Evolutionary conservation across 2,113 vertebrate genomes (phyloP).

Genomic region (Pituophis catenifer): DNA sequence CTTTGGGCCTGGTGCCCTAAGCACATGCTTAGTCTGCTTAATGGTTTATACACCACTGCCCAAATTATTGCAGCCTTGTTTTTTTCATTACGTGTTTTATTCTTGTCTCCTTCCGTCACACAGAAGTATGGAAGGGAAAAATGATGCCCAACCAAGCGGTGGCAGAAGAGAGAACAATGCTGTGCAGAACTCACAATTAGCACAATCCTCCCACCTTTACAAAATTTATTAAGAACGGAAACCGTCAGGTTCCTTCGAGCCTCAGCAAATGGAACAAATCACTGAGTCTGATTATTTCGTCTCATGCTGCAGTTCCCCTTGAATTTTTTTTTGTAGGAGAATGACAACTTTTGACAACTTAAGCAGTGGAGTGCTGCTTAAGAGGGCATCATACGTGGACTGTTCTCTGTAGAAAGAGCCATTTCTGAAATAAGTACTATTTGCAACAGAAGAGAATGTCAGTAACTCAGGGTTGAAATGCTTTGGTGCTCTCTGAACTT

Average conservation of each 20-base stretch:
- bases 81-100: background rate
- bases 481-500: background rate
- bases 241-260: background rate
- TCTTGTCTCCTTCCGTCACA: background rate
- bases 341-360: background rate
- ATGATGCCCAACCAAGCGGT: background rate
- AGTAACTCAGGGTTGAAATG: background rate
- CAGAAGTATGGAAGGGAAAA: background rate
- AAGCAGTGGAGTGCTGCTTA: background rate
- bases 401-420: background rate
- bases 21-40: too few relatives aligned
- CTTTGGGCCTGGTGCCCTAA: too few relatives aligned
- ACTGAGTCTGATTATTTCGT: background rate
- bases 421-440: background rate
- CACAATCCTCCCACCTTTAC: background rate
- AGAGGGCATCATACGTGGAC: background rate
- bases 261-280: background rate
- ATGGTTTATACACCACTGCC: background rate
- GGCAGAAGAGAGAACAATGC: background rate
- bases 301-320: background rate
- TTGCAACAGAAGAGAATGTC: background rate
- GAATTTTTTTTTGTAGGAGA: background rate
- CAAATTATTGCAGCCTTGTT: background rate
- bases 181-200: background rate
- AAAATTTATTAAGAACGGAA: background rate